phyloP scores from a whole-genome alignment of 2,797 vertebrate species.

The Enteromius afrohamiltoni region DNA sequence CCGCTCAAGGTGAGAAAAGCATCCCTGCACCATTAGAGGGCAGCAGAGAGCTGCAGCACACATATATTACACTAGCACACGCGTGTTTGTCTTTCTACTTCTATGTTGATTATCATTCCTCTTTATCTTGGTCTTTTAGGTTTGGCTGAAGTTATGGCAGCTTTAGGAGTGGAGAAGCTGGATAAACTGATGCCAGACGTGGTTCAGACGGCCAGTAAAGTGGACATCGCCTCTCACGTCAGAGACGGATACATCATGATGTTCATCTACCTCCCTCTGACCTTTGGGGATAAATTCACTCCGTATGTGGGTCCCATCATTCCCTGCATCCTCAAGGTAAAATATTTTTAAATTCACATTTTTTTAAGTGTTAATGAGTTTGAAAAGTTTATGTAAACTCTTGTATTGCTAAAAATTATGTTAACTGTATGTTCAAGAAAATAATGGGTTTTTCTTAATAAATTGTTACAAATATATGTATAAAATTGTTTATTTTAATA shows the following conservation, averaged over 20 bases:
- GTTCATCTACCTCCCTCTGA: slow-evolving; percentile 99
- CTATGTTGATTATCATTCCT: neutral
- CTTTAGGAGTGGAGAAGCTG: slow-evolving; percentile 95
- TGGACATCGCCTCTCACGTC: slow-evolving; percentile 96
- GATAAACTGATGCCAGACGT: slow-evolving; percentile 99
- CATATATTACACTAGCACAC: neutral
- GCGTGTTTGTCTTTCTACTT: neutral
- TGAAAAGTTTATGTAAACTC: neutral
- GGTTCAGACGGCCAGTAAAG: slow-evolving; percentile 95
- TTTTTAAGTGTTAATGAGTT: neutral
- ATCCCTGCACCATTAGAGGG: neutral
- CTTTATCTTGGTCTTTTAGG: slow-evolving; percentile 71
- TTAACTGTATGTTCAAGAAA: neutral
- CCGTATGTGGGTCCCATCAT: slow-evolving; percentile 98
- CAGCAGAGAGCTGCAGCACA: slow-evolving; percentile 29
- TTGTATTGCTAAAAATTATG: neutral
- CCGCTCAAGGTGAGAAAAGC: slow-evolving; percentile 86
- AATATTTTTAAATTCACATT: neutral
- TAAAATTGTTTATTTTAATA: neutral
- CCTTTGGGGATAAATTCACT: slow-evolving; percentile 95
- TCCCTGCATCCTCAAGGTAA: slow-evolving; percentile 97
- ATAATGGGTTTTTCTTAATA: neutral
- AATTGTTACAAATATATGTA: neutral
- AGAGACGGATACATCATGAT: slow-evolving; percentile 99
- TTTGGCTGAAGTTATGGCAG: slow-evolving; percentile 97